Evolutionary conservation across 2,888 invertebrate species (phyloP).

Genomic region (Polymixis lichenea): DNA sequence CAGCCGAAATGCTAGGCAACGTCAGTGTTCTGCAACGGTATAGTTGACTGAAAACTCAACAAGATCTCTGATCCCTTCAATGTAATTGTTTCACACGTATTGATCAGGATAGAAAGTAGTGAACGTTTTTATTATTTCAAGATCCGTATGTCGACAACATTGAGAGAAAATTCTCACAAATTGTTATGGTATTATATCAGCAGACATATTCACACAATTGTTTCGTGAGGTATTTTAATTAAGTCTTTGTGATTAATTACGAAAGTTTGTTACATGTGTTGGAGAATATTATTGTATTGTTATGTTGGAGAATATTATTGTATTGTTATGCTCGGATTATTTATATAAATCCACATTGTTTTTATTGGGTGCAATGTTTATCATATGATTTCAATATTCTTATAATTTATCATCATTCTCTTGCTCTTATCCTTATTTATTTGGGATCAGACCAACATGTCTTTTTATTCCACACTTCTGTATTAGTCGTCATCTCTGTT

Average conservation of each 20-base stretch:
- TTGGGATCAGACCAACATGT: no score
- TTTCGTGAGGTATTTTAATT: conserved; percentile 47
- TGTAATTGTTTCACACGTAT: conserved; percentile 13
- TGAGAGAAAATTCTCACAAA: conserved; percentile 33
- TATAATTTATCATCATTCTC: no score
- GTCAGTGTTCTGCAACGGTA: background rate
- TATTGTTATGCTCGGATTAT: conserved; percentile 7
- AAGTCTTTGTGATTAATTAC: conserved; percentile 24
- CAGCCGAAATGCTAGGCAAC: background rate
- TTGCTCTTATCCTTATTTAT: no score
- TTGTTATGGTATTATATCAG: conserved; percentile 26
- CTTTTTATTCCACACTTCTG: no score
- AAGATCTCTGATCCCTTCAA: background rate
- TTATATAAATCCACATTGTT: background rate
- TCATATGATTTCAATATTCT: no score
- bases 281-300: background rate
- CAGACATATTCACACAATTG: conserved; percentile 50
- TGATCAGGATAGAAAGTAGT: conserved; percentile 5
- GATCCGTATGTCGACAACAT: conserved; percentile 26
- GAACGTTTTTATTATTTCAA: conserved; percentile 18
- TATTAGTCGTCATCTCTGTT: no score
- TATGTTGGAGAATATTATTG: background rate
- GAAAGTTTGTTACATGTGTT: conserved; percentile 27
- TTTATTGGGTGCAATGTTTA: background rate
- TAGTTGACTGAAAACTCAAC: background rate